Base-by-base conservation (phyloP, 37 sponge, comb jelly and placozoan genomes). In the Chondrosia reniformis region DNA sequence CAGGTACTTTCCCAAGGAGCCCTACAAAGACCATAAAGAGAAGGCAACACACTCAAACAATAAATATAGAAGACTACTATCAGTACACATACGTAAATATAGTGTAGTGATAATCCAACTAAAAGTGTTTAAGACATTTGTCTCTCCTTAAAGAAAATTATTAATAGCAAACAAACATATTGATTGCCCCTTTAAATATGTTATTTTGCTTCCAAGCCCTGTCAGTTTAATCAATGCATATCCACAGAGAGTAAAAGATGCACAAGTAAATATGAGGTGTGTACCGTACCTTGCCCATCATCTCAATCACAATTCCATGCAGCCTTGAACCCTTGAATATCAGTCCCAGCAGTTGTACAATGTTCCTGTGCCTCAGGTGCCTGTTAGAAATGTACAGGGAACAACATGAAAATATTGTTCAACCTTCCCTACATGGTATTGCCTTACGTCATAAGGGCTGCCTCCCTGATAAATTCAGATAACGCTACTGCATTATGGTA, bases 261-360 rank as follows among this genome's bases (percentile, higher is more conserved):
- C n/a, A n/a, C n/a, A n/a, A n/a, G n/a, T n/a, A n/a, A n/a, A n/a
- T n/a, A n/a, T n/a, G n/a, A n/a, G n/a, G 43, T 38, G 75, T 36
- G 25, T 36, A 74, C 30, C 69, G 24, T 38, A 84, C 89, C 82
- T 82, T 90, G 41, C 83, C 81, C 86, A 90, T 90, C 33, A 90
- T 78, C 44, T 90, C 90, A 58, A 85, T 79, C 61, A 90, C 76
- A 45, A 90, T 90, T 49, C 80, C 54, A 17, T 83, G 54, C 25
- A 82, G 44, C 12, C 77, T 31, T 3, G 76, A 64, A 22, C 78
- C 83, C 17, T 74, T 34, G 54, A 82, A 90, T 27, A 85, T 80
- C 65, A 94, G 66, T 55, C 94, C 94, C 44, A 94, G 66, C 77
- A 94, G 76, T 63, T 94, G 90, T 27, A 94, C 94, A 33, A 94